Base-by-base conservation (phyloP, 2,113 vertebrate species). In the Poicephalus gulielmi region DNA sequence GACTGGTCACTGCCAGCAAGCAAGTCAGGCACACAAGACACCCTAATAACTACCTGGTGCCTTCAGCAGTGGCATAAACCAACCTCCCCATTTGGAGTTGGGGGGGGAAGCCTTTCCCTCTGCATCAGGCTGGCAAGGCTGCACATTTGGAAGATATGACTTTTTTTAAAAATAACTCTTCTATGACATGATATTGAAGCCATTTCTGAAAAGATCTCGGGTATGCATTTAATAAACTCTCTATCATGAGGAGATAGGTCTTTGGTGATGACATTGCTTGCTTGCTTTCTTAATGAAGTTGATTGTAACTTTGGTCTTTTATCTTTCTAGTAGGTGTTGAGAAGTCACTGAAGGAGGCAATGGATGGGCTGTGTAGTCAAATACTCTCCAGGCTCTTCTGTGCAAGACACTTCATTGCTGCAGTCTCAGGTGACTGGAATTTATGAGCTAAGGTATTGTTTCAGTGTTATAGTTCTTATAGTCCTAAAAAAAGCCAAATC, bases 51-150 rank as follows among this genome's bases (percentile, higher is more conserved):
- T 35, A 35, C 35, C 25, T 37, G 14, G 10, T 71, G 41, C 27
- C 37, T 57, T 73, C 0, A 5, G 35, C 74, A 19, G 39, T 6
- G 11, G 13, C 31, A 35, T 13, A 9, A 64, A 10, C 7, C 49
- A 10, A 6, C 23, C 23, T 60, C 35, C 44, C 27, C 14, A 0
- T 46, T 31, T 50, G 13, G 24, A 62, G 4, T 28, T 35, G 57
- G 13, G 9, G 13, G 7, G 25, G 16, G 9, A 30, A 17, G 1
- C 13, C 30, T 47, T 63, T 30, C 23, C 25, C 30, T 75, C 23
- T 2, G 0, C 1, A 1, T 6, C 57, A 71, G 43, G 10, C 28
- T 60, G 33, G 17, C 23, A 64, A 17, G 19, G 50, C 39, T 79
- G 50, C 5, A 17, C 7, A 1, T 63, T 39, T 82, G n/a, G 43